Evolutionary conservation across 2,113 vertebrate genomes (phyloP).

Genomic region (Paradoxurus hermaphroditus): DNA sequence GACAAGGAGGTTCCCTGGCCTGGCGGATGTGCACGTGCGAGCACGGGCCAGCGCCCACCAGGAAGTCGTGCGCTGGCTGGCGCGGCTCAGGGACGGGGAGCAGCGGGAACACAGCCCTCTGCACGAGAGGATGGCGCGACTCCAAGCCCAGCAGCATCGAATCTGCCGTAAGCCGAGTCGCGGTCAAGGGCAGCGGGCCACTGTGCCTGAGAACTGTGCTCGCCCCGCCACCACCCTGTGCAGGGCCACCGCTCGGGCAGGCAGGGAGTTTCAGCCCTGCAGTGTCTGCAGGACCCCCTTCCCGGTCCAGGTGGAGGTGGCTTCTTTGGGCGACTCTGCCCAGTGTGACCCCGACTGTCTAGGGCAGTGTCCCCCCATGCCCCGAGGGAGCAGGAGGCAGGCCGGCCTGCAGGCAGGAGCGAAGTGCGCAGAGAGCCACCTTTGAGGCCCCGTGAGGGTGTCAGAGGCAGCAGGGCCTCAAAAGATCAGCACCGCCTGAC

Average conservation of each 20-base stretch:
- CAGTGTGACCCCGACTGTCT: not conserved
- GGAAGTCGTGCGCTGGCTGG: not conserved
- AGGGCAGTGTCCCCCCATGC: not conserved
- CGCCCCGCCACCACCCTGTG: accelerated
- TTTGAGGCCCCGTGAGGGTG: too few relatives aligned
- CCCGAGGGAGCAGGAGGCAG: not conserved
- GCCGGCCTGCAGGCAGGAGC: not conserved
- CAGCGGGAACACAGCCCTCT: not conserved
- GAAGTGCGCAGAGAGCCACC: accelerated
- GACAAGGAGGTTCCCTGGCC: not conserved
- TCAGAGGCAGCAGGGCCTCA: not conserved
- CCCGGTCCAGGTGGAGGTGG: too few relatives aligned
- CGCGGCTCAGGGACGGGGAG: accelerated
- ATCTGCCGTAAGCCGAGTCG: not conserved
- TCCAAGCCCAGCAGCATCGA: accelerated
- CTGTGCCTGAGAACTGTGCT: not conserved
- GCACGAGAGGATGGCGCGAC: too few relatives aligned
- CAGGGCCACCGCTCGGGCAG: not conserved
- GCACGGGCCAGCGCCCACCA: too few relatives aligned
- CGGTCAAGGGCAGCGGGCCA: not conserved
- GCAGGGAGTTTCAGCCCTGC: not conserved
- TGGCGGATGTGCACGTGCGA: accelerated
- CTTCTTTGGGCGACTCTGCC: not conserved
- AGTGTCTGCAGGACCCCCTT: not conserved
- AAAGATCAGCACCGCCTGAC: not conserved